A percentile compares a stretch with the other conserved stretches of the same genome.
Conservation (phyloP, 2,888 invertebrate genomes). For the Conops quadrifasciatus region DNA sequence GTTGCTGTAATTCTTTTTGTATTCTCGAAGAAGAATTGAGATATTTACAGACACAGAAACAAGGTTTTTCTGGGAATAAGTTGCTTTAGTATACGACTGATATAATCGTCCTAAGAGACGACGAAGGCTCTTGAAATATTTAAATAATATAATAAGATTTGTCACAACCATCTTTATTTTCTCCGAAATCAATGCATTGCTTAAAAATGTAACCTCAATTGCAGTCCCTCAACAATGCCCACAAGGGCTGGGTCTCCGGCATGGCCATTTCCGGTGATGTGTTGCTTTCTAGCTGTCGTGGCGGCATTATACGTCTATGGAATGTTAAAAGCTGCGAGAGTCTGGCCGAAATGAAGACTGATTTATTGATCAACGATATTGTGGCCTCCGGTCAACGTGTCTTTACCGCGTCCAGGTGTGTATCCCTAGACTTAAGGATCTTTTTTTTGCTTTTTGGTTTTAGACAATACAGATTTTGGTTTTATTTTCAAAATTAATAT, state of each 20-base stretch:
- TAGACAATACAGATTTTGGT: neutral
- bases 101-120: too few relatives aligned
- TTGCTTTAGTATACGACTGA: too few relatives aligned
- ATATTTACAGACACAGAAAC: too few relatives aligned
- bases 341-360: slow-evolving; percentile 75
- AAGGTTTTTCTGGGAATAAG: too few relatives aligned
- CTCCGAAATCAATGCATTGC: neutral
- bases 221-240: slow-evolving; percentile 81
- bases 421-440: slow-evolving; percentile 47
- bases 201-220: slow-evolving; percentile 2
- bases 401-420: slow-evolving; percentile 87
- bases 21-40: too few relatives aligned
- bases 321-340: slow-evolving; percentile 72
- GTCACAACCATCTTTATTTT: too few relatives aligned
- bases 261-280: slow-evolving; percentile 70
- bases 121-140: too few relatives aligned
- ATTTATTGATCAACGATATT: slow-evolving; percentile 75
- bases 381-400: slow-evolving; percentile 73
- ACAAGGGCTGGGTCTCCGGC: slow-evolving; percentile 88
- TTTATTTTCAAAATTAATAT: neutral
- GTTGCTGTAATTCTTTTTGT: too few relatives aligned
- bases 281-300: slow-evolving; percentile 79
- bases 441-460: neutral
- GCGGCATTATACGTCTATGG: slow-evolving; percentile 81
- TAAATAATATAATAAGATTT: too few relatives aligned